Conservation (phyloP, 2,113 vertebrate genomes). For the Coracopsis vasa region DNA sequence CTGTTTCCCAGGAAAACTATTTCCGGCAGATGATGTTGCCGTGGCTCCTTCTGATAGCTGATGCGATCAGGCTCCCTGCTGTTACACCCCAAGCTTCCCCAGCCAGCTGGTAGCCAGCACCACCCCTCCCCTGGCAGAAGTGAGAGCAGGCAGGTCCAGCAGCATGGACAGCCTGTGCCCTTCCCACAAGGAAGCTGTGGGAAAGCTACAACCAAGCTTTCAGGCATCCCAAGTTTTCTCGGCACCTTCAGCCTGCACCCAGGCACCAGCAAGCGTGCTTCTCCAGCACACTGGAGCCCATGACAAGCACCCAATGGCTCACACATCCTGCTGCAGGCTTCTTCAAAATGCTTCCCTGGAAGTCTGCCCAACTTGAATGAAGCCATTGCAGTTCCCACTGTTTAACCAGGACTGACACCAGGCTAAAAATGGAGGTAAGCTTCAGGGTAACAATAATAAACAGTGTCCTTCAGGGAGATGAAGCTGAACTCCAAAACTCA, state of each 20-base stretch:
- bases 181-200: not conserved
- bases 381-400: not conserved
- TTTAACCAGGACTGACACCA: not conserved
- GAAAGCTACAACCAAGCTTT: not conserved
- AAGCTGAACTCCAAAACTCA: not conserved
- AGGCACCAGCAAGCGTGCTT: not conserved
- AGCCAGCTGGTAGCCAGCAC: not conserved
- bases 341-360: not conserved
- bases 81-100: not conserved
- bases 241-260: not conserved
- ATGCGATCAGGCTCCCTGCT: not conserved
- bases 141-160: not conserved
- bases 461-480: not conserved
- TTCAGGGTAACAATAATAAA: not conserved
- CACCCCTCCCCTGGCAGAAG: not conserved
- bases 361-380: not conserved
- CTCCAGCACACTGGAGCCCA: not conserved
- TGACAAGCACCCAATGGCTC: not conserved
- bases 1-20: not conserved
- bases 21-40: not conserved
- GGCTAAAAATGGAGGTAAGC: not conserved
- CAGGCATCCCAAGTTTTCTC: not conserved
- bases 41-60: not conserved
- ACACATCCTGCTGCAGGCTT: rapidly evolving
- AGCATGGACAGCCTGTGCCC: rapidly evolving